Conservation (phyloP, 2,113 vertebrate genomes). For the Tyto alba region DNA sequence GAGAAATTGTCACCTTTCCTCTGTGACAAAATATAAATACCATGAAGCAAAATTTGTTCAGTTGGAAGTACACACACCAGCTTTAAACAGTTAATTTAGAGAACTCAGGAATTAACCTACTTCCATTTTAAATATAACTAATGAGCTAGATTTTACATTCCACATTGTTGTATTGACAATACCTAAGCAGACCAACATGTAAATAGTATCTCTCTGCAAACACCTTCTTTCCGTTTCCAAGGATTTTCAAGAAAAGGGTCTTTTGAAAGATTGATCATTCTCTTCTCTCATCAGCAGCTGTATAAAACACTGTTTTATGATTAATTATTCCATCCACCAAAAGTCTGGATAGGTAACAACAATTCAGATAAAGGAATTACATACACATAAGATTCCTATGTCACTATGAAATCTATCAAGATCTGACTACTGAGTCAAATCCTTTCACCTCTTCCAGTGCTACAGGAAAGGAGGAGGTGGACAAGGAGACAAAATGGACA, state of each 20-base stretch:
- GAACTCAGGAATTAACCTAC: background rate
- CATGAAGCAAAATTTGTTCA: background rate
- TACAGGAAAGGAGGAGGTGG: background rate
- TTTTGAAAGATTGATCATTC: background rate
- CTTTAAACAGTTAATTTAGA: background rate
- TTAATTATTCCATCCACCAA: background rate
- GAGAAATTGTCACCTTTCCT: rapidly evolving
- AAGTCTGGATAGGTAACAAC: background rate
- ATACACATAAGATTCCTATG: background rate
- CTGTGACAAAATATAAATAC: background rate
- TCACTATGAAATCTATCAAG: background rate
- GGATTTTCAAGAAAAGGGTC: background rate
- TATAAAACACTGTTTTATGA: background rate
- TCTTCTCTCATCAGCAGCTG: background rate
- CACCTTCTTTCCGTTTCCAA: background rate
- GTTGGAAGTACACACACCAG: background rate
- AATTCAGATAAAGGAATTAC: background rate
- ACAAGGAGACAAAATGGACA: background rate
- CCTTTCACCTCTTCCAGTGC: background rate
- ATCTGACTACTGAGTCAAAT: background rate
- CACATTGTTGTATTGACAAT: background rate
- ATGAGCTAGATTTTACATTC: background rate
- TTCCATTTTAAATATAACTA: background rate
- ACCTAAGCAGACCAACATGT: background rate
- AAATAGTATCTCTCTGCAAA: background rate